phyloP scores from a whole-genome alignment of 2,113 vertebrate genomes.

The Jaculus jaculus region DNA sequence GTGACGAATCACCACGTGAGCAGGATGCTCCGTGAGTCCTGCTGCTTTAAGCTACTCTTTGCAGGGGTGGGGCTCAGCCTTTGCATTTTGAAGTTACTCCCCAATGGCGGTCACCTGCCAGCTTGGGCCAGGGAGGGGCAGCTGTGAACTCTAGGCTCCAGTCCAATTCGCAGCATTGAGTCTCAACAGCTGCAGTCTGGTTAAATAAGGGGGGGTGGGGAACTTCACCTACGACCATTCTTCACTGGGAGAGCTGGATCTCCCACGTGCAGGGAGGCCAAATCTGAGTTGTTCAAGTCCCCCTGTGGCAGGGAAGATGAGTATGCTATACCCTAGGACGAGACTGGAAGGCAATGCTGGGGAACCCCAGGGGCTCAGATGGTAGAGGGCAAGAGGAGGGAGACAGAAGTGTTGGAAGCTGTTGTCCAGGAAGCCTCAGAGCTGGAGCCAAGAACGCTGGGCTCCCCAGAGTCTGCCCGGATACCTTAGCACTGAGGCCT shows the following conservation, averaged over 20 bases:
- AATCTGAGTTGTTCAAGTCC: background rate
- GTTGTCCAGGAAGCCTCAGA: background rate
- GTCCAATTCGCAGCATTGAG: background rate
- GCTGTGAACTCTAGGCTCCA: background rate
- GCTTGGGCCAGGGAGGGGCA: accelerated
- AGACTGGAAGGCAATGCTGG: background rate
- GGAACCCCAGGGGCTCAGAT: too few relatives aligned
- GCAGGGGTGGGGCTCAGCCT: background rate
- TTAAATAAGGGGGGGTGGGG: background rate
- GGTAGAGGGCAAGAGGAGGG: background rate
- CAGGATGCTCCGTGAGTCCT: accelerated
- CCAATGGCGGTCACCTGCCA: background rate
- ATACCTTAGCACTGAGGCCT: background rate
- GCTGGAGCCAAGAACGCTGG: background rate
- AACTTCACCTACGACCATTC: background rate
- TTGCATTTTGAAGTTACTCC: background rate
- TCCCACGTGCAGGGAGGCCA: background rate
- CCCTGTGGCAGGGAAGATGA: accelerated
- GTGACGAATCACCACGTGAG: background rate
- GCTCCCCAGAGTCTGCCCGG: background rate
- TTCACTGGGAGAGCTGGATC: background rate
- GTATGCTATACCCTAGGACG: accelerated
- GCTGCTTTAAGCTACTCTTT: accelerated
- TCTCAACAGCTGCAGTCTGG: background rate
- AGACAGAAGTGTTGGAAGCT: background rate